Conservation (phyloP, 2,797 vertebrate genomes). For the Coendou prehensilis region DNA sequence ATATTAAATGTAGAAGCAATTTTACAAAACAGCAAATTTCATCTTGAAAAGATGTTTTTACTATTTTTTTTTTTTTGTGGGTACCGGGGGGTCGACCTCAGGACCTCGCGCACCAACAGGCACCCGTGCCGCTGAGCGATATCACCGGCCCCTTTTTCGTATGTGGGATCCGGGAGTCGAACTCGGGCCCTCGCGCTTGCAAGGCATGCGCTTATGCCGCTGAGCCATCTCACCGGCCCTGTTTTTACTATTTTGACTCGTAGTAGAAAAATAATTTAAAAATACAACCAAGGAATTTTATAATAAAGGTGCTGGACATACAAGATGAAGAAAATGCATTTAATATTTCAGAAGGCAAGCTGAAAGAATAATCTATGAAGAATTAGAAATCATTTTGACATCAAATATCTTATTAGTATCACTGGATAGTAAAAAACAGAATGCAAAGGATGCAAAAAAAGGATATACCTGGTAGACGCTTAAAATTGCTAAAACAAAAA, state of each 20-base stretch:
- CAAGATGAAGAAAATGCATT: neutral
- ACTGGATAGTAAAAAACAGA: neutral
- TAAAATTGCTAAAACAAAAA: neutral
- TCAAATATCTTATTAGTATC: neutral
- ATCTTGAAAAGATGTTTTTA: neutral
- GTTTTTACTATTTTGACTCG: neutral
- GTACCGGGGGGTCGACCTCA: no score
- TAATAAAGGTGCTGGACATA: neutral
- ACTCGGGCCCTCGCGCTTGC: no score
- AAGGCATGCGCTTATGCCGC: no score
- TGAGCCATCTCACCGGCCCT: no score
- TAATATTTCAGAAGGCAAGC: neutral
- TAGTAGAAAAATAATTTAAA: neutral
- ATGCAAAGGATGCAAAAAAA: neutral
- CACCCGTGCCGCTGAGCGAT: no score
- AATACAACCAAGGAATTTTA: neutral
- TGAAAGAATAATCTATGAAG: neutral
- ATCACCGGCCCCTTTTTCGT: no score
- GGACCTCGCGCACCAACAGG: no score
- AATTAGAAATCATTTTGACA: neutral
- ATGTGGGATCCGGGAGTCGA: no score
- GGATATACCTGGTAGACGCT: no score
- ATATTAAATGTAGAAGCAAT: neutral
- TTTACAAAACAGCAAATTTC: neutral
- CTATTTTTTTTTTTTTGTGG: no score